Evolutionary conservation across 2,113 vertebrate genomes (phyloP), one percentile per base, ranked within the genome.

Genomic region (Barbus barbus): DNA sequence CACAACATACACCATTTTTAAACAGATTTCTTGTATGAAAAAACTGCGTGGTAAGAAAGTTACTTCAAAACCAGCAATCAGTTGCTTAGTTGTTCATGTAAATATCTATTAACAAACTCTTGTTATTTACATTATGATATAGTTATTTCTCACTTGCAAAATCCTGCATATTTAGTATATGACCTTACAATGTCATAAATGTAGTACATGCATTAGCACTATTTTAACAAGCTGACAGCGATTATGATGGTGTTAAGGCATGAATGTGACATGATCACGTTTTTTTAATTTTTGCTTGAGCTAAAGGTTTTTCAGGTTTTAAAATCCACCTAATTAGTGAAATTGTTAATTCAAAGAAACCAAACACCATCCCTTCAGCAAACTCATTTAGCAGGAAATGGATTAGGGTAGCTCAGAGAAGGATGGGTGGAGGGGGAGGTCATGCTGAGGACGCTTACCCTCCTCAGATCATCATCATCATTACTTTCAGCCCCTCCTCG

Each of bases 371-470:
- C 84, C 76, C 86, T 71, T 44, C 83, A 90, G 82, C 91, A 88
- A 73, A 80, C 82, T 79, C 88, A 93, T 91, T 91, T 82, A 89
- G 87, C 82, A 88, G 85, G 28, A 79, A 60, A 81, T 86, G 88
- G 61, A 83, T 83, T 44, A 89, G 86, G 86, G 86, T 81, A 91
- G 88, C 81, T 86, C 84, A 84, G 86, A 83, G 80, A 84, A 89
- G 86, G 63, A 83, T 91, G 86, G 89, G 89, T 85, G 46, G 76
- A 81, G 83, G 69, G 84, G 76, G 73, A 60, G 22, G 74, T 56
- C 90, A 92, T 90, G 90, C 84, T 84, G 46, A 86, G 82, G 85
- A 85, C 44, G 89, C 92, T 95, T 95, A 98, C 98, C 96, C 96
- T 96, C 88, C 92, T 92, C 51, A 97, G 92, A 76, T 93, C 92